phyloP scores from a whole-genome alignment of 2,797 vertebrate species.

The Sphenodon punctatus region DNA sequence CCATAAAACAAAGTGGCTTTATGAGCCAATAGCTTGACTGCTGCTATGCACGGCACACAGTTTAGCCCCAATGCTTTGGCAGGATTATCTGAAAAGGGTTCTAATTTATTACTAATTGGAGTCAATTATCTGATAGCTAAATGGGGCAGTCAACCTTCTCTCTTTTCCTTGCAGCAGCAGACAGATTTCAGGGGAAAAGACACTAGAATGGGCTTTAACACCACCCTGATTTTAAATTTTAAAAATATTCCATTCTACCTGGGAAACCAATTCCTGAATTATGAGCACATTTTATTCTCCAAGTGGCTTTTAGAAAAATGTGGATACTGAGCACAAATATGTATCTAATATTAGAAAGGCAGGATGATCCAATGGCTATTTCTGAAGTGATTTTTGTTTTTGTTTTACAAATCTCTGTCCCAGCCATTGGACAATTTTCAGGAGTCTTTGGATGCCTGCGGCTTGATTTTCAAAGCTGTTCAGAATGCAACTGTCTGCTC shows the following conservation, averaged over 20 bases:
- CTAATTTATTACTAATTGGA: not conserved
- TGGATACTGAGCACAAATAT: not conserved
- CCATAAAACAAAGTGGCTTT: not conserved
- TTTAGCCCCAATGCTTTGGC: not conserved
- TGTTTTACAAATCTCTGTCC: too few relatives aligned
- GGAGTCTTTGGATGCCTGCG: not conserved
- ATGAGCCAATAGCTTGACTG: not conserved
- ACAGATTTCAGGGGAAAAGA: not conserved
- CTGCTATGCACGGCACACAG: not conserved
- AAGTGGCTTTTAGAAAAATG: not conserved
- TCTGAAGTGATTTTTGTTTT: too few relatives aligned
- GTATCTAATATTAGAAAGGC: not conserved
- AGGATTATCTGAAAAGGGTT: not conserved
- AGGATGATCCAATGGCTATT: not conserved
- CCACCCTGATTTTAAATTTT: not conserved
- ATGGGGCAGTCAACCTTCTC: not conserved
- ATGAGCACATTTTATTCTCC: not conserved
- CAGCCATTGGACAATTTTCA: too few relatives aligned
- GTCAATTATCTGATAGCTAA: too few relatives aligned
- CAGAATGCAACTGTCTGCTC: too few relatives aligned
- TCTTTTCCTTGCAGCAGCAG: not conserved
- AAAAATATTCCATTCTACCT: not conserved
- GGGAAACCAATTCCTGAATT: not conserved
- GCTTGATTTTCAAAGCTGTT: conserved; percentile 18
- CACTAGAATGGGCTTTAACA: not conserved